Conservation (phyloP, 2,797 vertebrate species). For the Chloroceryle amazona region DNA sequence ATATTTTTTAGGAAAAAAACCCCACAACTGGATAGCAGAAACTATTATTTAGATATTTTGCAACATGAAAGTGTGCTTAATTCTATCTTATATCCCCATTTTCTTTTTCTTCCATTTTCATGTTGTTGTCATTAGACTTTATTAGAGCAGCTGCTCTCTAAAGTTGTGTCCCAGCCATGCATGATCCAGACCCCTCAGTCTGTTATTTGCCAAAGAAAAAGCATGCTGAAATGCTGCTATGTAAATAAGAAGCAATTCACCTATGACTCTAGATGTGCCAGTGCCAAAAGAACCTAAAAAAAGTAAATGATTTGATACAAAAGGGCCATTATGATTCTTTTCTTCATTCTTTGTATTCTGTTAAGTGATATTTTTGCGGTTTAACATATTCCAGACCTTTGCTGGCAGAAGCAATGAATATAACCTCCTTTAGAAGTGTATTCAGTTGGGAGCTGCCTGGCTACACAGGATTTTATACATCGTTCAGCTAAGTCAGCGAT, state of each 20-base stretch:
- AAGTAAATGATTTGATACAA: neutral
- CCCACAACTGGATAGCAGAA: too few relatives aligned
- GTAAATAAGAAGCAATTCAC: neutral
- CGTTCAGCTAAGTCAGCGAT: slow-evolving; percentile 67
- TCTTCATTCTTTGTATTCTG: neutral
- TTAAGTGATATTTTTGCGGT: slow-evolving; percentile 20
- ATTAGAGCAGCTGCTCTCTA: neutral
- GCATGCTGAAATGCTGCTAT: neutral
- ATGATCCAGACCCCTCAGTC: neutral
- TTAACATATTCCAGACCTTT: slow-evolving; percentile 65
- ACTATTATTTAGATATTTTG: neutral
- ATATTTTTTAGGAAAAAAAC: neutral
- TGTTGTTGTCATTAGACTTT: neutral
- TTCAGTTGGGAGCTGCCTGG: slow-evolving; percentile 66
- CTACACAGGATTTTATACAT: slow-evolving; percentile 57
- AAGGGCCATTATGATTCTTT: neutral
- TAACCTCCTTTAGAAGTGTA: slow-evolving; percentile 58
- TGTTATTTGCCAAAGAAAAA: slow-evolving; percentile 7
- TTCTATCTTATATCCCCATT: neutral
- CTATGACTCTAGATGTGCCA: neutral
- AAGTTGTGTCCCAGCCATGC: neutral
- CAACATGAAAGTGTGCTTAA: neutral
- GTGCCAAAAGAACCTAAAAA: neutral
- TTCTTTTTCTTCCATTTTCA: neutral
- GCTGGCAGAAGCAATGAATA: slow-evolving; percentile 36